Conservation (phyloP, 2,797 vertebrate genomes). For the Champsocephalus gunnari region DNA sequence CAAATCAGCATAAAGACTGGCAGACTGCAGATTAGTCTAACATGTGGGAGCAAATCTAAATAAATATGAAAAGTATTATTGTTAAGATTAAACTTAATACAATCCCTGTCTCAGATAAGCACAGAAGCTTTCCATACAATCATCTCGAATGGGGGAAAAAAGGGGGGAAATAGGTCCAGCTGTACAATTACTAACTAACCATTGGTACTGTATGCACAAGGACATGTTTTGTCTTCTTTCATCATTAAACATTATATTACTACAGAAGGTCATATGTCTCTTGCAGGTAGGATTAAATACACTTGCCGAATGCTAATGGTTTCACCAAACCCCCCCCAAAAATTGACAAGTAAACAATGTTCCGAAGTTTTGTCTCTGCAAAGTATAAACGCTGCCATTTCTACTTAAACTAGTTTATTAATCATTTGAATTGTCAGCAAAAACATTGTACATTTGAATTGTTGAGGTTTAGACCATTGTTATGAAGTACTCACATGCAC, state of each 20-base stretch:
- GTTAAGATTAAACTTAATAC: not conserved
- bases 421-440: no score
- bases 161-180: not conserved
- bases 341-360: not conserved
- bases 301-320: not conserved
- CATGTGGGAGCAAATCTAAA: not conserved
- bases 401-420: not conserved
- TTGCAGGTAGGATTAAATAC: not conserved
- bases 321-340: no score
- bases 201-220: not conserved
- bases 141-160: not conserved
- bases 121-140: not conserved
- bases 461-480: not conserved
- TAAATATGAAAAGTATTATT: not conserved
- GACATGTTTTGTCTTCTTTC: not conserved
- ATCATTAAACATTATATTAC: not conserved
- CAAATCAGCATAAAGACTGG: not conserved
- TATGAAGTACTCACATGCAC: slow-evolving; percentile 78
- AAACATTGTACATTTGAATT: no score
- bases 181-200: not conserved
- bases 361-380: not conserved
- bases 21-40: not conserved
- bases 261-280: not conserved
- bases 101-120: not conserved
- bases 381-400: not conserved